Base-by-base conservation (phyloP, 2,888 invertebrate species). In the Platycheirus rosarum region DNA sequence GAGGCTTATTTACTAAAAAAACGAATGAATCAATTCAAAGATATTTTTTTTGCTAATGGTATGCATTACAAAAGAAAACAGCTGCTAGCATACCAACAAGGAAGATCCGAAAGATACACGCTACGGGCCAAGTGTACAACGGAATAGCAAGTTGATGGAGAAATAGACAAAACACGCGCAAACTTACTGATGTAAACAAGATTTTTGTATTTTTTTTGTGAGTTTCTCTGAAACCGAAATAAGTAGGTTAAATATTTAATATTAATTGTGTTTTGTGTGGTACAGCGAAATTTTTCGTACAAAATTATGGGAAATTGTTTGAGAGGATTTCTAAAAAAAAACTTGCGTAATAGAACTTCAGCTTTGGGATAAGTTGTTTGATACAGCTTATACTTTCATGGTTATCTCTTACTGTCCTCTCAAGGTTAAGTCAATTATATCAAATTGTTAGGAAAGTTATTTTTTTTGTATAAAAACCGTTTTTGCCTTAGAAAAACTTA, bases 11-110 rank as follows among this genome's bases (percentile, higher is more conserved):
- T 6, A 65, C 18, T n/a, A 20, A 53, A 16, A 51, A 48, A 51
- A 40, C 53, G 57, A 60, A 63, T 42, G 70, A 69, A 66, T 60
- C 63, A 63, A 68, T 60, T 68, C 51, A 13, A 55, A 23, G 55
- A 62, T 57, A 53, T 66, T 49, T 71, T 78, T 60, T 40, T 23
- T 23, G 40, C 26, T 26, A 6, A 42, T 14, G 32, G 13, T 18
- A 18, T 44, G 44, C 18, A 8, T n/a, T 18, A 60, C 44, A 60
- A 44, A 60, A 29, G 42, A 60, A 44, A 60, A 60, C 60, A 60
- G 60, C 60, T 60, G 60, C 29, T 60, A 29, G 57, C 60, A 29
- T 60, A 44, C 60, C 29, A 60, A 60, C 18, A 44, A 60, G 44
- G 18, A 44, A 44, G 60, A 60, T 60, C 16, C 26, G 18, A 23